Base-by-base conservation (phyloP, 2,888 invertebrate genomes). In the Drosophila kanekoi region DNA sequence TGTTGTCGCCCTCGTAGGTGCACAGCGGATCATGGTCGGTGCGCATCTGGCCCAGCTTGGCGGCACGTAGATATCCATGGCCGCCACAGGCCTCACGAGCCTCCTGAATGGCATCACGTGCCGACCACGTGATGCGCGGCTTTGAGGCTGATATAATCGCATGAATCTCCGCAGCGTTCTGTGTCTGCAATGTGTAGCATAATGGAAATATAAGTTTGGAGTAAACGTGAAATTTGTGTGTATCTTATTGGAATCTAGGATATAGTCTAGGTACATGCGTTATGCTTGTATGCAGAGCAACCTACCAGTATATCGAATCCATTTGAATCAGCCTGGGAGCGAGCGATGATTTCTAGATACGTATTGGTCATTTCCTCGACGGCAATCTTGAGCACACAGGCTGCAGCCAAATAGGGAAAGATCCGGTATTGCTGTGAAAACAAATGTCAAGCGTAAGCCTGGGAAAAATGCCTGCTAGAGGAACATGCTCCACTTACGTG, bases 1-100 rank as follows among this genome's bases (percentile, higher is more conserved):
- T 98, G 93, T 98, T 98, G 93, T 98, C 98, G 0, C 98, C 98
- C 91, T 98, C 98, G 92, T 97, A 98, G 0, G 98, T 98, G 59
- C 97, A 96, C 41, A 96, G 96, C 0, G 98, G 96, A 92, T 98
- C 98, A 92, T 97, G 96, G 92, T 97, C 96, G 89, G 95, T 95
- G 10, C 97, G 94, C 67, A 98, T 93, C 72, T 96, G 96, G 37
- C 98, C 98, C 23, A 98, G 93, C 79, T 97, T 95, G 16, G 97
- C 94, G n/a, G 96, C 95, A 35, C 87, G 90, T 43, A 95, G 90
- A 90, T 96, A 97, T 5, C 97, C 97, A 92, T 97, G 97, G 0
- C 97, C 97, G 14, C 96, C 97, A 86, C 97, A 97, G 4, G 96
- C 95, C 92, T 97, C 97, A 67, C 97, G 93, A 77, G 96, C 96